These are phyloP conservation scores for Erpornis zantholeuca DNA, from an alignment of 2,113 vertebrate genomes.

Conservation along the genomic window DNA sequence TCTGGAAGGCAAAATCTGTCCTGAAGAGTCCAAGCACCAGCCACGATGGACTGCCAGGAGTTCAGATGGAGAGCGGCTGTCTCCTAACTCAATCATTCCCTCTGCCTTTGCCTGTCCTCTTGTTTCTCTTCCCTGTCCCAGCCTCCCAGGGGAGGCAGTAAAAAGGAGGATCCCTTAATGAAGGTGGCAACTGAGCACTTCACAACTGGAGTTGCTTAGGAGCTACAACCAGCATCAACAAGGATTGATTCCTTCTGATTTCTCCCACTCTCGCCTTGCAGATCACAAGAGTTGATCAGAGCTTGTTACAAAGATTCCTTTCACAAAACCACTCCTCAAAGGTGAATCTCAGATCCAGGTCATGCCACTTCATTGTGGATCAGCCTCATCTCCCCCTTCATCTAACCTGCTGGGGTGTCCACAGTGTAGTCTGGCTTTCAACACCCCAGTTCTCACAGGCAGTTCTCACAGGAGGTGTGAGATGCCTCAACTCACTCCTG, in stretches of 20 bases:
- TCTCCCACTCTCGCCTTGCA: neutral
- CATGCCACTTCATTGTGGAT: neutral
- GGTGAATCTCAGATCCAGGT: neutral
- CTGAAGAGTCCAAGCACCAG: neutral
- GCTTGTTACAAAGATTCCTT: neutral
- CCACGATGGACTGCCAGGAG: accelerated
- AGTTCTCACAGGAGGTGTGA: neutral
- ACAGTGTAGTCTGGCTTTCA: neutral
- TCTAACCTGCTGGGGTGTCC: neutral
- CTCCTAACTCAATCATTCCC: neutral
- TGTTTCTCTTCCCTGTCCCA: neutral
- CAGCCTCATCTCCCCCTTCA: neutral
- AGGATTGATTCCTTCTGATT: neutral
- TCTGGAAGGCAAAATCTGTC: neutral
- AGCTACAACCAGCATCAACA: neutral
- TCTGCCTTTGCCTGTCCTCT: neutral
- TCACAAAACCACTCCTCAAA: neutral
- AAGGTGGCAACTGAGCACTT: neutral
- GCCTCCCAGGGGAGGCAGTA: accelerated
- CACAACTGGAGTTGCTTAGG: neutral
- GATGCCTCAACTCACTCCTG: neutral
- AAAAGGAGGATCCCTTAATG: neutral
- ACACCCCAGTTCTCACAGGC: neutral
- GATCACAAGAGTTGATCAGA: neutral
- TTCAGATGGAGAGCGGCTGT: accelerated